Evolutionary conservation across 1,140 invertebrate species (phyloP).

Genomic region (Alviniconcha marisindica): DNA sequence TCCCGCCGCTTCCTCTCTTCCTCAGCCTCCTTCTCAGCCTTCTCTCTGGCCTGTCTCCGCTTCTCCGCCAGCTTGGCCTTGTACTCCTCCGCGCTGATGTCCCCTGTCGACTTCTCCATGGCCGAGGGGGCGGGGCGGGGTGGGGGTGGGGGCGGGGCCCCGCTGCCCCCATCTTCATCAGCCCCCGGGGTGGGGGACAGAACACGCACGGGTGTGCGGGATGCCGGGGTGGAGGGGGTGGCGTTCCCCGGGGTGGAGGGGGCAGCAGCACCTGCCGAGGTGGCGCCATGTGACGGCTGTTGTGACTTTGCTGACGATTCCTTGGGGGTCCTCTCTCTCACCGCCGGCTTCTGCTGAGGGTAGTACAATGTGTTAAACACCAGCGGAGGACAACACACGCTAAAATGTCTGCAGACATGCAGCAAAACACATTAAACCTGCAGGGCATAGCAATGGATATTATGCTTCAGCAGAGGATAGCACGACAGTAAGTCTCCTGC

Average conservation of each 20-base stretch:
- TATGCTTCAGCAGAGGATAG: too few relatives aligned
- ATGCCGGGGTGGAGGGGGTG: conserved; percentile 33
- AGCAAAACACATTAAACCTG: too few relatives aligned
- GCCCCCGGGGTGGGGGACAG: conserved; percentile 34
- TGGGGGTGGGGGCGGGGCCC: not conserved
- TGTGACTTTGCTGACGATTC: not conserved
- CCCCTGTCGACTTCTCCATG: conserved; percentile 21
- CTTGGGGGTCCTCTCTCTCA: conserved; percentile 40
- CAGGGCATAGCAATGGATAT: too few relatives aligned
- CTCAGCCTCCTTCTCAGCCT: conserved; percentile 72
- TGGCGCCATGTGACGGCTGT: not conserved
- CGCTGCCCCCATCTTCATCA: conserved; percentile 38
- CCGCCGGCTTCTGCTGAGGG: conserved; percentile 49
- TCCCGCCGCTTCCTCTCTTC: conserved; percentile 68
- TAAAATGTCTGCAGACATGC: too few relatives aligned
- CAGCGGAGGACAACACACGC: too few relatives aligned
- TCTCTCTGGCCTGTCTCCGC: conserved; percentile 69
- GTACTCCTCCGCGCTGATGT: conserved; percentile 67
- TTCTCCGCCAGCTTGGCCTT: conserved; percentile 73
- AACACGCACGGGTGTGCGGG: conserved; percentile 4
- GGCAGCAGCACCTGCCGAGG: not conserved
- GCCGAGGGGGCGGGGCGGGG: not conserved
- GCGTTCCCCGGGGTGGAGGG: conserved; percentile 23
- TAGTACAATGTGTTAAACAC: too few relatives aligned
- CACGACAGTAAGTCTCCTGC: too few relatives aligned